These are phyloP conservation scores for Cricetomys ansorgei DNA, from an alignment of 2,113 vertebrate genomes.

Conservation along the genomic window DNA sequence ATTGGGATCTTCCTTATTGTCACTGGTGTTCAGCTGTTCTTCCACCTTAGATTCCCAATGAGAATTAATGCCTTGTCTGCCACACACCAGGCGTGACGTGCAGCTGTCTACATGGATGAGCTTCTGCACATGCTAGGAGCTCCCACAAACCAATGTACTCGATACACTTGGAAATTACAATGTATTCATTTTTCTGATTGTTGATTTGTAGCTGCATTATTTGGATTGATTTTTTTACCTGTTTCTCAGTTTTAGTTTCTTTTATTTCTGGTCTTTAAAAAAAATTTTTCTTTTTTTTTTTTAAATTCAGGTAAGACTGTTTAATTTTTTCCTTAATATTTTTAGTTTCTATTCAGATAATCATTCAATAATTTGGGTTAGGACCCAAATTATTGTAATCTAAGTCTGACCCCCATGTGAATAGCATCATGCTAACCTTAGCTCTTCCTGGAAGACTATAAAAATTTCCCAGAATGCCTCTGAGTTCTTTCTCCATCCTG, in stretches of 20 bases:
- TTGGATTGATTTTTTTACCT: background rate
- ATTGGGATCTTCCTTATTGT: background rate
- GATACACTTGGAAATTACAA: background rate
- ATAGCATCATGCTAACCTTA: background rate
- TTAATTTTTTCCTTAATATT: constrained; percentile 31
- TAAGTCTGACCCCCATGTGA: background rate
- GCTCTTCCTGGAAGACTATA: background rate
- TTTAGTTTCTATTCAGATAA: background rate
- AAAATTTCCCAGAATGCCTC: background rate
- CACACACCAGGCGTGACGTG: background rate
- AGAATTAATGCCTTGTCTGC: background rate
- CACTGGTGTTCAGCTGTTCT: background rate
- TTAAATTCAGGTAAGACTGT: background rate
- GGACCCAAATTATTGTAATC: background rate
- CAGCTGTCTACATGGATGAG: background rate
- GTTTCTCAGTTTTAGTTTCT: background rate
- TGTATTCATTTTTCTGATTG: background rate
- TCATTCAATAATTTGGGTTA: background rate
- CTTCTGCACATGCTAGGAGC: background rate
- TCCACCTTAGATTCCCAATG: background rate
- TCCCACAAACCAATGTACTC: background rate
- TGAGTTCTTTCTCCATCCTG: background rate
- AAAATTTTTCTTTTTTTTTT: constrained; percentile 43
- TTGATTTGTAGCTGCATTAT: background rate
- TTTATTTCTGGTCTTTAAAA: background rate